A percentile compares a stretch with the other conserved stretches of the same genome.
phyloP scores from a whole-genome alignment of 2,113 vertebrate species.

The Silurus glanis region DNA sequence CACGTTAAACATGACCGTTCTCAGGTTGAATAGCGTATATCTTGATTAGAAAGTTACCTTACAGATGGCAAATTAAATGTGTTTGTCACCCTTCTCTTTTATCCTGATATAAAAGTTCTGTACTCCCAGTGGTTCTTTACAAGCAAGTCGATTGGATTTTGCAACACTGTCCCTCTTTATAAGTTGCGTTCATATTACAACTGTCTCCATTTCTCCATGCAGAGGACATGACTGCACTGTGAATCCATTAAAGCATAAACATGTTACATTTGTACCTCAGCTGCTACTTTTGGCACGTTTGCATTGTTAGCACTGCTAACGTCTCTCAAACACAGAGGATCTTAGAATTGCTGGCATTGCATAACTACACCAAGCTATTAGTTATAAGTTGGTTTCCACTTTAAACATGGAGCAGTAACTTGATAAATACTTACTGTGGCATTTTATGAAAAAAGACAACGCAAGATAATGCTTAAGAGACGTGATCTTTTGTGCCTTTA shows the following conservation, averaged over 20 bases:
- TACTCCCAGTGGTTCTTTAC: neutral
- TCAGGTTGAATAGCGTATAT: neutral
- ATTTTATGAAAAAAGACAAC: too few relatives aligned
- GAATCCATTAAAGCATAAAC: neutral
- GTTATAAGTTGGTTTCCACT: neutral
- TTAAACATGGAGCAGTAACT: too few relatives aligned
- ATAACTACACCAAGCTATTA: too few relatives aligned
- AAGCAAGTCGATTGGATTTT: neutral
- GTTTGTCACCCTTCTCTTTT: neutral
- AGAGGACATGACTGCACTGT: neutral
- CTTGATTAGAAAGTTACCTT: neutral
- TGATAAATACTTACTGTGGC: too few relatives aligned
- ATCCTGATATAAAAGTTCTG: neutral
- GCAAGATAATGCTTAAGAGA: too few relatives aligned
- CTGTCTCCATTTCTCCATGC: neutral
- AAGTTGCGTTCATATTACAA: neutral
- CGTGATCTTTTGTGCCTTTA: too few relatives aligned
- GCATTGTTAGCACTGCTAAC: neutral
- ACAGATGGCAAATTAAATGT: neutral
- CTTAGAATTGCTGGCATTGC: neutral
- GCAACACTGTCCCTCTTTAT: neutral
- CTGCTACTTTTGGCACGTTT: neutral
- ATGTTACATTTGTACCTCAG: neutral
- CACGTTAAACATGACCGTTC: neutral
- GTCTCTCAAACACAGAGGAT: neutral